phyloP scores from a whole-genome alignment of 1,140 invertebrate genomes.

The Brachystomella parvula region DNA sequence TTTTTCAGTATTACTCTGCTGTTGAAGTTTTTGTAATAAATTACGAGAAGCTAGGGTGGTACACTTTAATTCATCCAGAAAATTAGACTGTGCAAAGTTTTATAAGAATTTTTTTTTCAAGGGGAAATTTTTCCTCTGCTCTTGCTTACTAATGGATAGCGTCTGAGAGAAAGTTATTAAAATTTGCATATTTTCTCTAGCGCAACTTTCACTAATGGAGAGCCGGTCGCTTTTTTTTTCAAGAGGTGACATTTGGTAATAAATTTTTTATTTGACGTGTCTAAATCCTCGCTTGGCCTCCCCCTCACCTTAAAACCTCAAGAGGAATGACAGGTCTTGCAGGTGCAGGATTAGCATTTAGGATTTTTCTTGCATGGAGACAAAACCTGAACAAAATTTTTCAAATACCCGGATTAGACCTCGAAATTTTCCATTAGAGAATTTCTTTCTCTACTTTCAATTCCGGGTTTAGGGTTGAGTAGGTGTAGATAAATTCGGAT shows the following conservation, averaged over 20 bases:
- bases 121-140: background rate
- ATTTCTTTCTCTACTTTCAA: too few relatives aligned
- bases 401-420: background rate
- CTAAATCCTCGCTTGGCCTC: background rate
- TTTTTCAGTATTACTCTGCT: too few relatives aligned
- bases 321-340: too few relatives aligned
- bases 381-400: too few relatives aligned
- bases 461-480: too few relatives aligned
- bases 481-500: too few relatives aligned
- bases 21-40: slow-evolving; percentile 1
- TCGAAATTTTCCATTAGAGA: too few relatives aligned
- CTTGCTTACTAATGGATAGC: background rate
- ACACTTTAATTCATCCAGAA: slow-evolving; percentile 10
- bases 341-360: too few relatives aligned
- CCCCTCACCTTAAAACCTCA: too few relatives aligned
- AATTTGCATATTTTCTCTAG: background rate
- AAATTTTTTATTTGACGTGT: background rate
- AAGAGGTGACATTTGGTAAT: background rate
- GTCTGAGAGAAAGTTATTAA: slow-evolving; percentile 6
- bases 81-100: slow-evolving; percentile 10
- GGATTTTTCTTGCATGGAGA: too few relatives aligned
- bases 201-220: background rate
- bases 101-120: slow-evolving; percentile 3
- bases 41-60: background rate
- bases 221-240: background rate